These are phyloP conservation scores for Clostera curtula DNA, from an alignment of 2,888 invertebrate species.

Conservation along the genomic window DNA sequence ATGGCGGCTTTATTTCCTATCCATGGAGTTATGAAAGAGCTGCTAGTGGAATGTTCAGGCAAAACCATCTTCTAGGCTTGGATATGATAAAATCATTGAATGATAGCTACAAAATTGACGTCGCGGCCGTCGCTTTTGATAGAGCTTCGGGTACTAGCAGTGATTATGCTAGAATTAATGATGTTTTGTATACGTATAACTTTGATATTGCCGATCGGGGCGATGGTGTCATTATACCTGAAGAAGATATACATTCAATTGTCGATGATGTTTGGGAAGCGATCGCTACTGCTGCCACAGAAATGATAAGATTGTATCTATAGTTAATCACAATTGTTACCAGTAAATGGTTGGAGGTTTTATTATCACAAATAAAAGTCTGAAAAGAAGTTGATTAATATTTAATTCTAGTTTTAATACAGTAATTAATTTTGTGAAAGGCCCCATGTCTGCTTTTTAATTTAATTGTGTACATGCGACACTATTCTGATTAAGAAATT, in stretches of 20 bases:
- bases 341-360: too few species aligned
- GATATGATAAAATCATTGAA: conserved; percentile 39
- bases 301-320: conserved; percentile 15
- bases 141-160: conserved; percentile 52
- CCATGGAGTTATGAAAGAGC: conserved; percentile 79
- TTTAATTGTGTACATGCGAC: too few species aligned
- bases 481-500: too few species aligned
- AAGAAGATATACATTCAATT: conserved; percentile 33
- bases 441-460: too few species aligned
- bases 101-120: conserved; percentile 34
- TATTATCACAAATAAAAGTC: background rate
- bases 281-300: conserved; percentile 34
- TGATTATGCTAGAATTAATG: conserved; percentile 41
- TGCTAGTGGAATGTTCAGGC: conserved; percentile 50
- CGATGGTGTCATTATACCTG: conserved; percentile 41
- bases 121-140: conserved; percentile 40
- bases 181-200: conserved; percentile 42
- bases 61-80: conserved; percentile 41
- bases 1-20: conserved; percentile 78
- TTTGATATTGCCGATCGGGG: conserved; percentile 41
- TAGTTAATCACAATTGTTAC: background rate
- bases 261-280: conserved; percentile 50
- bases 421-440: too few species aligned
- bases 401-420: too few species aligned
- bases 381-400: background rate